Evolutionary conservation across 2,888 invertebrate genomes (phyloP).

Genomic region (Molanna angustata): DNA sequence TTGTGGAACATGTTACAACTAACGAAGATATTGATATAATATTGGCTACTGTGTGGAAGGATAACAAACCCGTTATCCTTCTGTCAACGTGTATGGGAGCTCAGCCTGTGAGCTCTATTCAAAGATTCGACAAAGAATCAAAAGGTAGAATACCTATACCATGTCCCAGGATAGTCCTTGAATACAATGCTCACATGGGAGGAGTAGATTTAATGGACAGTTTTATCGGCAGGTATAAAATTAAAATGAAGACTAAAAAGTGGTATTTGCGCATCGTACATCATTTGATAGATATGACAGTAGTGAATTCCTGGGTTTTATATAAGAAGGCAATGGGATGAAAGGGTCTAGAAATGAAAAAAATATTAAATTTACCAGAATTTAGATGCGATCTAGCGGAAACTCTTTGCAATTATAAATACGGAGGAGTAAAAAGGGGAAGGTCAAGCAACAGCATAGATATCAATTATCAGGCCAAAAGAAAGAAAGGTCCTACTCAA

Average conservation of each 20-base stretch:
- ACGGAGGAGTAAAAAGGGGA: no score
- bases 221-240: constrained; percentile 29
- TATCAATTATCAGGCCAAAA: no score
- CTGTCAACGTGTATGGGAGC: constrained; percentile 27
- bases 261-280: constrained; percentile 33
- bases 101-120: constrained; percentile 25
- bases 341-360: no score
- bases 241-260: constrained; percentile 33
- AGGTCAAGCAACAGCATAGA: no score
- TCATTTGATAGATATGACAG: constrained; percentile 30
- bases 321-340: no score
- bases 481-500: no score
- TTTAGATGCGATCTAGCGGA: no score
- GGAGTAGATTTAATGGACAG: constrained; percentile 34
- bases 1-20: constrained; percentile 38
- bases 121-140: constrained; percentile 28
- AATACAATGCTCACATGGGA: constrained; percentile 35
- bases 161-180: constrained; percentile 29
- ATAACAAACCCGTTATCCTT: not conserved
- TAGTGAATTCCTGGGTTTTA: constrained; percentile 27
- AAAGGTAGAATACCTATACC: constrained; percentile 23
- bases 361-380: no score
- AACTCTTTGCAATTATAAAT: no score
- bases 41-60: constrained; percentile 20
- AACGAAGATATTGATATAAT: constrained; percentile 34